These are phyloP conservation scores for Hybognathus amarus DNA, from an alignment of 2,797 vertebrate species.

Conservation along the genomic window DNA sequence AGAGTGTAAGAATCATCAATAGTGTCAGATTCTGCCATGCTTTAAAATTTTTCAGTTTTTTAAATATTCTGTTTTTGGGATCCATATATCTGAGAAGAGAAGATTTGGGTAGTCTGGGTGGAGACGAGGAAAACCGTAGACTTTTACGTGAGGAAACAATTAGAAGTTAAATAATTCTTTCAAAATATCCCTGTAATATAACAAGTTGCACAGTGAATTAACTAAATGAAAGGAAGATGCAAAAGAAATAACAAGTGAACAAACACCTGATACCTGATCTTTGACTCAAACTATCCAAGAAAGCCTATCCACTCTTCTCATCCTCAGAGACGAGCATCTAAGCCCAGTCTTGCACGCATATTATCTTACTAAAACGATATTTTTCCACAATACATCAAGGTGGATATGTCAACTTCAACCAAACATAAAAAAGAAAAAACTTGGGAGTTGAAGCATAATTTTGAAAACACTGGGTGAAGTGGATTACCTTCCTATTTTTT, in stretches of 20 bases:
- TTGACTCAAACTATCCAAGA: not conserved
- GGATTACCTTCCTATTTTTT: constrained; percentile 83
- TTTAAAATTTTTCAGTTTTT: not conserved
- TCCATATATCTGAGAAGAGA: not conserved
- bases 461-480: constrained; percentile 73
- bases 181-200: constrained; percentile 9
- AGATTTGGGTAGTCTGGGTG: not conserved
- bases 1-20: not conserved
- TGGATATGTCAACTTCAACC: not conserved
- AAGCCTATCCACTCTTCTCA: not conserved
- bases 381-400: not conserved
- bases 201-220: not conserved
- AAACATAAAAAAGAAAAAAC: not conserved
- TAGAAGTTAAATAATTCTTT: constrained; percentile 1
- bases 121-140: not conserved
- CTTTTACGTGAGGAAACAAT: not conserved
- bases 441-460: constrained; percentile 49
- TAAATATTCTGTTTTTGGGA: not conserved
- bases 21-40: not conserved
- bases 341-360: not conserved
- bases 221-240: not conserved
- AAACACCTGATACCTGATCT: not conserved
- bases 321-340: not conserved
- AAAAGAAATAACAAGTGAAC: not conserved
- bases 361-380: not conserved